Evolutionary conservation across 2,113 vertebrate species (phyloP).

Genomic region (Cottus gobio): DNA sequence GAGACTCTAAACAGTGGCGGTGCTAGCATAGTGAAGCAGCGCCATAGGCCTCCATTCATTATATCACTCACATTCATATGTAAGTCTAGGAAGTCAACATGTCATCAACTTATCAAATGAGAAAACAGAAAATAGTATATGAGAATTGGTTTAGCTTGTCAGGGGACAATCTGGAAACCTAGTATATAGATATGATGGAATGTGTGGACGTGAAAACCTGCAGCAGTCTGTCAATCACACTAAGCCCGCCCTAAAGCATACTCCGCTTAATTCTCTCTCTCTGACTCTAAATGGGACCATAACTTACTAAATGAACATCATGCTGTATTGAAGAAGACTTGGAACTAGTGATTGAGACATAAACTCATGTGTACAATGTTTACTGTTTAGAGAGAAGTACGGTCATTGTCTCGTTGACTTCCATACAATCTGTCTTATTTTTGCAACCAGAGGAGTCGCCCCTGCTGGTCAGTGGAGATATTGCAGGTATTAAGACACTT

Average conservation of each 20-base stretch:
- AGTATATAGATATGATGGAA: background rate
- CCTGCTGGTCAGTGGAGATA: background rate
- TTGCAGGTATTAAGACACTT: background rate
- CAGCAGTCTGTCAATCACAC: too few relatives aligned
- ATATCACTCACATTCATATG: background rate
- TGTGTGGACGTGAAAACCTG: background rate
- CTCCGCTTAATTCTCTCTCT: too few relatives aligned
- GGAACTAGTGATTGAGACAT: too few relatives aligned
- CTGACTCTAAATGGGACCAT: too few relatives aligned
- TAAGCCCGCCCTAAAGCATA: too few relatives aligned
- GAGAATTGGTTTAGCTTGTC: background rate
- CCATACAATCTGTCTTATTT: background rate
- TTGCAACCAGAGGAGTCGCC: background rate
- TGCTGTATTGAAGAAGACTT: too few relatives aligned
- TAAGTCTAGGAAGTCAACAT: background rate
- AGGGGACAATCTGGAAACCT: constrained; percentile 8
- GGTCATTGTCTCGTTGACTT: background rate
- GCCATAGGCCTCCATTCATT: background rate
- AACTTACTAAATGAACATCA: too few relatives aligned
- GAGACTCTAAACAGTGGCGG: background rate
- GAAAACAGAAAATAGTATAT: background rate
- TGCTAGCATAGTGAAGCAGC: constrained; percentile 5
- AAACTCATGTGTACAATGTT: background rate
- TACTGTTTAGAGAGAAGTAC: background rate
- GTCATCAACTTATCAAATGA: background rate